Conservation (phyloP, 2,797 vertebrate genomes). For the Sarcophilus harrisii region DNA sequence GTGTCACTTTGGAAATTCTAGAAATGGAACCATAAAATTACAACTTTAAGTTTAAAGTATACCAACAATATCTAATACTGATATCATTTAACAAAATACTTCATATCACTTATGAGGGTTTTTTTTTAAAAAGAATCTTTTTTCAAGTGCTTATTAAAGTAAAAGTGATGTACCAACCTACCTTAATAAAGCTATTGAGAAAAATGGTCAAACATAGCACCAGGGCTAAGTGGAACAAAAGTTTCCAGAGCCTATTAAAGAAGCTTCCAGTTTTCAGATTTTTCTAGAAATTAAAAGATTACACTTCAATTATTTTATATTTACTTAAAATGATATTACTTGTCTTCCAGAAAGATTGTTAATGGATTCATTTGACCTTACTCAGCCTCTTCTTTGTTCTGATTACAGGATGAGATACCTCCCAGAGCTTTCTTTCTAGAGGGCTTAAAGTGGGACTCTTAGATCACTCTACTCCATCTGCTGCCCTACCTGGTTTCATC, state of each 20-base stretch:
- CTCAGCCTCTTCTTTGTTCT: background rate
- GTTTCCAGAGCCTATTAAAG: constrained; percentile 88
- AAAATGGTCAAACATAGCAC: constrained; percentile 91
- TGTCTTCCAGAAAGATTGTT: background rate
- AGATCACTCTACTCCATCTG: background rate
- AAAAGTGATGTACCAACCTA: constrained; percentile 79
- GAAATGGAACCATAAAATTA: background rate
- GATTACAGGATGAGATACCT: background rate
- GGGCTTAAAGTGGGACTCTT: background rate
- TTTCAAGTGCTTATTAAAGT: background rate
- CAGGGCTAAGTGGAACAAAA: constrained; percentile 88
- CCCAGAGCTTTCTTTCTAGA: background rate
- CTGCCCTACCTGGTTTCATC: background rate
- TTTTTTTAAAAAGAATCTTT: background rate
- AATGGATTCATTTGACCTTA: background rate
- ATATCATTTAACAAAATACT: background rate
- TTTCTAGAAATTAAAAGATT: constrained; percentile 85
- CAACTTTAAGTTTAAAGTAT: background rate
- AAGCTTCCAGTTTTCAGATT: constrained; percentile 91
- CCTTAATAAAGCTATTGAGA: constrained; percentile 94
- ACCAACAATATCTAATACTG: background rate
- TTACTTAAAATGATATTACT: constrained; percentile 30
- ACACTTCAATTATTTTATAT: constrained; percentile 65
- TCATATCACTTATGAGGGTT: background rate
- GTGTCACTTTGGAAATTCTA: background rate